Base-by-base conservation (phyloP, 2,888 invertebrate species). In the Dicyrtomina minuta region DNA sequence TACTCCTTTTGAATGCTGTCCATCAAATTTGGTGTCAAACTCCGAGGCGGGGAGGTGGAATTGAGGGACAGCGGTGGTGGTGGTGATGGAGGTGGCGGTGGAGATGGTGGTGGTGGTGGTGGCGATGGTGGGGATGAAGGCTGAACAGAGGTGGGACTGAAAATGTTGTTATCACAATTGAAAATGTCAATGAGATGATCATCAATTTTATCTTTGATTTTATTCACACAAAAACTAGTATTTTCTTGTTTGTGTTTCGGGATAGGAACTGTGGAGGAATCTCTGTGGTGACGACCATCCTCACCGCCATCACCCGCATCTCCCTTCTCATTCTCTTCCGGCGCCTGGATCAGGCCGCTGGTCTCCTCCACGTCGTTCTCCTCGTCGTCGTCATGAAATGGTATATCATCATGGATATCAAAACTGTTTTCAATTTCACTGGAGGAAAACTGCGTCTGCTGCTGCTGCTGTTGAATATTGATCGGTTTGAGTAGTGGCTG, bases 321-420 rank as follows among this genome's bases (percentile, higher is more conserved):
- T 15, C 5, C 5, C 8, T 46, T n/a, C 17, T 10, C 17, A 5
- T 46, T 15, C 17, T n/a, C 49, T 46, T 46, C 49, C 10, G 5
- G 49, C 6, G 15, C 49, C 8, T 6, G 10, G 17, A 6, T 5
- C 17, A 17, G 15, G 46, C 17, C 46, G 15, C 15, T 20, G 20
- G 55, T 39, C 17, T 17, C 6, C 51, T 15, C 17, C 2, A n/a
- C 56, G 13, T 24, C 56, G 13, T 53, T n/a, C 39, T 66, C 74
- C 22, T 74, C 68, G 66, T 68, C 70, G 17, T 74, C 68, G 27
- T 68, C 68, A 22, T 71, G 67, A 58, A 68, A 72, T 39, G 71
- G 70, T 26, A 68, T 68, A 26, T 66, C 71, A 44, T 56, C 68
- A 10, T 51, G 33, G n/a, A 62, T 53, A 53, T 71, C 59, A 43